Base-by-base conservation (phyloP, 2,797 vertebrate genomes). In the Ctenosaura bakeri region DNA sequence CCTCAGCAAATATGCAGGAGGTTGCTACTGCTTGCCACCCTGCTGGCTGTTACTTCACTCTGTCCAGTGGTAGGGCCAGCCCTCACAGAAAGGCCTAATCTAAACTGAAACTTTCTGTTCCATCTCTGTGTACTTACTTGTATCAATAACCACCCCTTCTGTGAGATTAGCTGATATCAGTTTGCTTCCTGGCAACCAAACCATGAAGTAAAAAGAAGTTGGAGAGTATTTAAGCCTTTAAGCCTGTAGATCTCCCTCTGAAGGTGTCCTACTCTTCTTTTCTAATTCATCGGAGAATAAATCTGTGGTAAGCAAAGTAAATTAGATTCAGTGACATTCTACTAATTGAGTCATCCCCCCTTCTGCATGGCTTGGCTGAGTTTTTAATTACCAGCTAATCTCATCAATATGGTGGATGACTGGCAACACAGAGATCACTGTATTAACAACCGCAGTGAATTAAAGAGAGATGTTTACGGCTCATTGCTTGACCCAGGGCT, bases 321-420 rank as follows among this genome's bases (percentile, higher is more conserved):
- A 99, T 98, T 98, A 98, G 97, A 98, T 98, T 98, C 97, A 97
- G 97, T 98, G 98, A 98, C 98, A 98, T 98, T 98, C 96, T 93
- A 96, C 98, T 99, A 99, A 99, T 98, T 98, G 98, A 99, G 98
- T 97, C 97, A 94, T 99, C 97, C 98, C 97, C 46, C 98, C 83
- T 87, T 96, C 96, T 96, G 98, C 97, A 96, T 96, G 96, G 97
- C 97, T 97, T 97, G 97, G 97, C 97, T 97, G 97, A 97, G 98
- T 96, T 98, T 98, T 98, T 99, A 98, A 99, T 99, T 99, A 98
- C 98, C 97, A 97, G 97, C 98, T 99, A 99, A 99, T 98, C 98
- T 98, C 98, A 98, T 98, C 98, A 98, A 98, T 98, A 98, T 96
- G 98, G 98, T 94, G 95, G 96, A 93, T 97, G 97, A 95, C 95